These are phyloP conservation scores for Cephus rjabovi DNA, from an alignment of 2,888 invertebrate genomes.

Conservation along the genomic window DNA sequence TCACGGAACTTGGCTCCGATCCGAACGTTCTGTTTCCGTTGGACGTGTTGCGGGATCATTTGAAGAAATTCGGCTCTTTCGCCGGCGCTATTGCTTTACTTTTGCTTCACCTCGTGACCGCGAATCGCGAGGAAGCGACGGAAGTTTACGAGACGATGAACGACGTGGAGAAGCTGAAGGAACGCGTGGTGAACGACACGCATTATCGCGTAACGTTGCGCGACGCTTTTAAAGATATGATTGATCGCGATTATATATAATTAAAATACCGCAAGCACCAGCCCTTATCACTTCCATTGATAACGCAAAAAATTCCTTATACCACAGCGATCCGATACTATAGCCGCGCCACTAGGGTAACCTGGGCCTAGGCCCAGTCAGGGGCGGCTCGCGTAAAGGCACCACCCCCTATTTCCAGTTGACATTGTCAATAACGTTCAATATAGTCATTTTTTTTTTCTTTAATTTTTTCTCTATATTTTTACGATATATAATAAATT, in stretches of 20 bases:
- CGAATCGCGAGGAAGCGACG: slow-evolving; percentile 37
- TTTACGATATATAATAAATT: too few relatives aligned
- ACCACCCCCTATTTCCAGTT: too few relatives aligned
- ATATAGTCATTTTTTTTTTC: too few relatives aligned
- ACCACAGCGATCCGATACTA: too few relatives aligned
- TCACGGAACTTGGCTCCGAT: slow-evolving; percentile 43
- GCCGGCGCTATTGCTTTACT: slow-evolving; percentile 40
- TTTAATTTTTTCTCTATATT: too few relatives aligned
- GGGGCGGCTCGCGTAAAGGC: too few relatives aligned
- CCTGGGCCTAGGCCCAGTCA: too few relatives aligned
- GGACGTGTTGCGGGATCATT: slow-evolving; percentile 10
- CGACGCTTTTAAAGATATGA: slow-evolving; percentile 33
- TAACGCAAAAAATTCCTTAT: too few relatives aligned
- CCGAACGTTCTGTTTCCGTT: slow-evolving; percentile 49
- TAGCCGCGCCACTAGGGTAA: too few relatives aligned
- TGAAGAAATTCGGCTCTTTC: too few relatives aligned
- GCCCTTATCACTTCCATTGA: too few relatives aligned
- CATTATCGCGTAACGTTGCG: slow-evolving; percentile 29
- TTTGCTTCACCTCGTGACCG: slow-evolving; percentile 42
- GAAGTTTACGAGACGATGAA: slow-evolving; percentile 25
- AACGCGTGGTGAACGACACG: slow-evolving; percentile 33
- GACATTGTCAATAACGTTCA: too few relatives aligned
- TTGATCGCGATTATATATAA: slow-evolving; percentile 37
- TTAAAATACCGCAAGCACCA: neutral
- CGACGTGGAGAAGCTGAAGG: slow-evolving; percentile 15